Base-by-base conservation (phyloP, 1,140 invertebrate species). In the Pissodes strobi region DNA sequence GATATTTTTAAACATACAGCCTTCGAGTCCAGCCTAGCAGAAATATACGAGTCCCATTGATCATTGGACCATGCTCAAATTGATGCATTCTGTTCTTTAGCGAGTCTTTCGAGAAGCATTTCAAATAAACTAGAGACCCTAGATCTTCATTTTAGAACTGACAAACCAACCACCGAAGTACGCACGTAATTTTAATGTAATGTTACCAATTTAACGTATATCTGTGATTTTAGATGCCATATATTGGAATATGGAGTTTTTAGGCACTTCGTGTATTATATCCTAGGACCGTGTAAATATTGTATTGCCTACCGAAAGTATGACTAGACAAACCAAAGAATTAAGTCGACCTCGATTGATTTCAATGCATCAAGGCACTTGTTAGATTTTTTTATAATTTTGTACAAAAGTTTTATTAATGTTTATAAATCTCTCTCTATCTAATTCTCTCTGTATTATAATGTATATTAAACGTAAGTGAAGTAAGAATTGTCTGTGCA, bases 141-240 rank as follows among this genome's bases (percentile, higher is more conserved):
- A n/a, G n/a, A n/a, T n/a, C n/a, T n/a, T n/a, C n/a, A n/a, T n/a
- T n/a, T n/a, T n/a, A n/a, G n/a, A n/a, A n/a, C n/a, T n/a, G n/a
- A 21, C 9, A 55, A 48, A 65, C 58, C 62, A 68, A 68, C 64
- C 62, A 66, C 46, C 48, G 9, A 46, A 34, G 4, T 56, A 48
- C 30, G 13, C 56, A 56, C 22, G 18, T 49, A 58, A 55, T 18
- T 12, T 25, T 15, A 30, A 34, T 23, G 12, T 19, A 45, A 53
- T 59, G 60, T 67, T 64, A 67, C 53, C 1, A 45, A 18, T 23
- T 56, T 41, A 18, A 38, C 53, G 34, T 56, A 23, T 56, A 74
- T 69, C 74, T 76, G 74, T 76, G 74, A 76, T 76, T 73, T 62
- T 68, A 66, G 71, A 59, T 67, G 69, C 72, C 74, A 73, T 74